Evolutionary conservation across 2,113 vertebrate genomes (phyloP).

Genomic region (Thunnus maccoyii): DNA sequence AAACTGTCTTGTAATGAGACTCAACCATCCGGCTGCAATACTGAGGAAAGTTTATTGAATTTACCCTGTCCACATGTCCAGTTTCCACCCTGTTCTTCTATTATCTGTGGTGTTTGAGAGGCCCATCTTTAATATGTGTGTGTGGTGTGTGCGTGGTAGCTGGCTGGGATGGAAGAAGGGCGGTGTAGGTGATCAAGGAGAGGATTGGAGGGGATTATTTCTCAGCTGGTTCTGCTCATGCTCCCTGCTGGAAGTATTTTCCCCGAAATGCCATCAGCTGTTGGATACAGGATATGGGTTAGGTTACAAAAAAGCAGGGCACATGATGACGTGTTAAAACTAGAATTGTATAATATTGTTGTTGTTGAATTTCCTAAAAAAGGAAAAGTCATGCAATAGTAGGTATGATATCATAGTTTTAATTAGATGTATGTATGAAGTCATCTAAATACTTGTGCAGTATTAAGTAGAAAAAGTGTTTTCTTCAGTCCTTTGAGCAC

Average conservation of each 20-base stretch:
- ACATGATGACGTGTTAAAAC: background rate
- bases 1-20: too few species aligned
- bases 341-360: background rate
- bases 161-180: background rate
- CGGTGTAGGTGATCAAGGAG: slow-evolving; percentile 28
- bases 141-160: background rate
- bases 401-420: background rate
- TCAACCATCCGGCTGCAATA: too few species aligned
- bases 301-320: background rate
- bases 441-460: background rate
- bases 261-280: slow-evolving; percentile 54
- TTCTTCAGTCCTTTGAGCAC: too few species aligned
- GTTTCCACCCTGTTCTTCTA: too few species aligned
- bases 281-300: slow-evolving; percentile 13
- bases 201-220: slow-evolving; percentile 47
- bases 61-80: too few species aligned
- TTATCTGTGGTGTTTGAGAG: too few species aligned
- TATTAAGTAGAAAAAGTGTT: too few species aligned
- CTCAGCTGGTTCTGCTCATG: slow-evolving; percentile 29
- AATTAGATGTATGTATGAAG: background rate
- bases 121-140: background rate
- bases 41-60: too few species aligned
- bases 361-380: background rate
- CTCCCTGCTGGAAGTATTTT: slow-evolving; percentile 27
- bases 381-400: background rate